Evolutionary conservation across 2,113 vertebrate species (phyloP).

Genomic region (Lepidiolamprologus cunningtoni): DNA sequence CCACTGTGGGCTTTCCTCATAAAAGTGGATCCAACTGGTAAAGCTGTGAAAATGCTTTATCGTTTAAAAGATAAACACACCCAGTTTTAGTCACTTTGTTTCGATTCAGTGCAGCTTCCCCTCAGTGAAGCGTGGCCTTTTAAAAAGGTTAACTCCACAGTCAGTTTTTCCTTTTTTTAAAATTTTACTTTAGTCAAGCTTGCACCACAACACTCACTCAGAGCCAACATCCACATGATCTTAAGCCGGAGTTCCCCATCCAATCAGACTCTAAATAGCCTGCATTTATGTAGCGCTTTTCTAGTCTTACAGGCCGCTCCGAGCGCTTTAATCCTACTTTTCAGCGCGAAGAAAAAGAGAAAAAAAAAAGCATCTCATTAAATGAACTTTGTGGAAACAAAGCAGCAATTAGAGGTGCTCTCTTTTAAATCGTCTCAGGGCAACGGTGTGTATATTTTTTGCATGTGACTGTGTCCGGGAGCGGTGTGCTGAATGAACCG

Average conservation of each 20-base stretch:
- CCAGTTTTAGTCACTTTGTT: neutral
- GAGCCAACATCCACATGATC: neutral
- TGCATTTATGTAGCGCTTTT: neutral
- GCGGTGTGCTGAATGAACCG: constrained; percentile 22
- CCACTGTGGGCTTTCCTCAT: neutral
- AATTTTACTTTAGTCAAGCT: neutral
- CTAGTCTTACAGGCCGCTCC: neutral
- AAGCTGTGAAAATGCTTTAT: neutral
- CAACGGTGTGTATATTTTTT: constrained; percentile 25
- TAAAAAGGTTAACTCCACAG: neutral
- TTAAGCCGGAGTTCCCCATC: constrained; percentile 3
- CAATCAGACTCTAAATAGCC: neutral
- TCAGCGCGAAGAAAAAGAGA: neutral
- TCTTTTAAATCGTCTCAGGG: constrained; percentile 9
- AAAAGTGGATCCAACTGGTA: neutral
- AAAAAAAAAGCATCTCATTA: neutral
- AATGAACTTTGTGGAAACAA: constrained; percentile 34
- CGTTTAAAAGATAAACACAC: neutral
- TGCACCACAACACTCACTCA: neutral
- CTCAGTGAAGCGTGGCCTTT: neutral
- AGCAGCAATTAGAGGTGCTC: constrained; percentile 53
- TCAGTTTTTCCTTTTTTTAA: rapidly evolving
- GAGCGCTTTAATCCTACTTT: neutral
- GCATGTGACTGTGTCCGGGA: neutral
- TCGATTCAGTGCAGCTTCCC: neutral